Percentiles rank a stretch among this genome's conserved stretches.
These are phyloP conservation scores for Amphilophus citrinellus DNA, from an alignment of 2,113 vertebrate species.

Conservation along the genomic window DNA sequence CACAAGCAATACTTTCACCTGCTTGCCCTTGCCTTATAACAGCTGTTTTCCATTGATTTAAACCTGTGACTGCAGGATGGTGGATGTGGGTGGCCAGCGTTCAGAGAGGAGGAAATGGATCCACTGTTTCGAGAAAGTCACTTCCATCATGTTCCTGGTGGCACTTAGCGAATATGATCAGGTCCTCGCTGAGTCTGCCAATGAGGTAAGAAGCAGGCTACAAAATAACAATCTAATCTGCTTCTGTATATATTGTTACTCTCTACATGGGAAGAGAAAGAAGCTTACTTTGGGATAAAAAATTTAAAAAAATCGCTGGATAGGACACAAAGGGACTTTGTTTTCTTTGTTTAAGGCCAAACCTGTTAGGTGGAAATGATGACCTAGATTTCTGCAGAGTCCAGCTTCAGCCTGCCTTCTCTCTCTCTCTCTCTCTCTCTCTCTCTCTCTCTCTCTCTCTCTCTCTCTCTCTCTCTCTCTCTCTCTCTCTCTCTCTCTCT, in stretches of 20 bases:
- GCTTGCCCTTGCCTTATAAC: neutral
- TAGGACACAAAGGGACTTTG: slow-evolving; percentile 43
- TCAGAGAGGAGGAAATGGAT: slow-evolving; percentile 88
- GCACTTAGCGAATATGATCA: slow-evolving; percentile 93
- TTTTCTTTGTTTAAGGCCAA: slow-evolving; percentile 49
- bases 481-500: neutral
- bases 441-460: neutral
- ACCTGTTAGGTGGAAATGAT: slow-evolving; percentile 50
- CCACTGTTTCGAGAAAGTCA: slow-evolving; percentile 83
- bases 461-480: neutral
- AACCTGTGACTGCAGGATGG: slow-evolving; percentile 80
- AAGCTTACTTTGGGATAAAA: neutral
- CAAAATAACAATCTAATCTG: neutral
- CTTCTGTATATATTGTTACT: neutral
- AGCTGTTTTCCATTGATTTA: neutral
- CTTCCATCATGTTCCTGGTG: slow-evolving; percentile 85
- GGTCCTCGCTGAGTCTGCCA: slow-evolving; percentile 88
- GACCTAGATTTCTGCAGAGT: slow-evolving; percentile 52
- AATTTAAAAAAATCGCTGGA: neutral
- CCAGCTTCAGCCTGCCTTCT: slow-evolving; percentile 4
- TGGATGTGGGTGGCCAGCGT: slow-evolving; percentile 91
- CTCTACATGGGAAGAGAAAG: neutral
- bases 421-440: neutral
- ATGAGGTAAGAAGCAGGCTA: slow-evolving; percentile 81
- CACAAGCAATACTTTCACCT: neutral